Percentiles rank a stretch among this genome's conserved stretches.
phyloP scores from a whole-genome alignment of 2,113 vertebrate species.

The Psammodynastes pulverulentus region DNA sequence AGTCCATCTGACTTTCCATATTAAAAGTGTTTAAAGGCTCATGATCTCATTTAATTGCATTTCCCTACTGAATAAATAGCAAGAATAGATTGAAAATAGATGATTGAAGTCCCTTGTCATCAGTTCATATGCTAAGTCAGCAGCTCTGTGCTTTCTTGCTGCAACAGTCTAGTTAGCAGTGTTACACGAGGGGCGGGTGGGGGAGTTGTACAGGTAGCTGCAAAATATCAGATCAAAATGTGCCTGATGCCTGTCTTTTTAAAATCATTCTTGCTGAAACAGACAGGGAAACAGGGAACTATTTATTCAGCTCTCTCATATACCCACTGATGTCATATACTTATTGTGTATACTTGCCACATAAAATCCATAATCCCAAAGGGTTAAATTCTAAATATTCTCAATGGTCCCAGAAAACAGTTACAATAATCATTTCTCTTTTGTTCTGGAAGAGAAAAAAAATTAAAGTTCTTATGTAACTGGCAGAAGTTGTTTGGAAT shows the following conservation, averaged over 20 bases:
- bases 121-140: neutral
- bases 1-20: neutral
- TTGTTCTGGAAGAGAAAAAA: conserved; percentile 1
- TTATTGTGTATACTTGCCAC: neutral
- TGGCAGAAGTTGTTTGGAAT: conserved; percentile 25
- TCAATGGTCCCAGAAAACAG: neutral
- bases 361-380: neutral
- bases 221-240: neutral
- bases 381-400: neutral
- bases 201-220: neutral
- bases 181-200: neutral
- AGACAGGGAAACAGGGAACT: neutral
- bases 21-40: neutral
- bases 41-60: too few species aligned
- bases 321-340: neutral
- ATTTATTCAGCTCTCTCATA: neutral
- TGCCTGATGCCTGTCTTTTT: neutral
- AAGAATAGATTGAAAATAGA: neutral
- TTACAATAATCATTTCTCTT: neutral
- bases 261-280: neutral
- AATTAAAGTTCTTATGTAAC: conserved; percentile 18
- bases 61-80: neutral
- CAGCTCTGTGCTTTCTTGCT: neutral
- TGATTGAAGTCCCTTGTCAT: neutral
- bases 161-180: neutral